A percentile compares a stretch with the other conserved stretches of the same genome.
phyloP scores from a whole-genome alignment of 2,797 vertebrate genomes.

The Thalassophryne amazonica region DNA sequence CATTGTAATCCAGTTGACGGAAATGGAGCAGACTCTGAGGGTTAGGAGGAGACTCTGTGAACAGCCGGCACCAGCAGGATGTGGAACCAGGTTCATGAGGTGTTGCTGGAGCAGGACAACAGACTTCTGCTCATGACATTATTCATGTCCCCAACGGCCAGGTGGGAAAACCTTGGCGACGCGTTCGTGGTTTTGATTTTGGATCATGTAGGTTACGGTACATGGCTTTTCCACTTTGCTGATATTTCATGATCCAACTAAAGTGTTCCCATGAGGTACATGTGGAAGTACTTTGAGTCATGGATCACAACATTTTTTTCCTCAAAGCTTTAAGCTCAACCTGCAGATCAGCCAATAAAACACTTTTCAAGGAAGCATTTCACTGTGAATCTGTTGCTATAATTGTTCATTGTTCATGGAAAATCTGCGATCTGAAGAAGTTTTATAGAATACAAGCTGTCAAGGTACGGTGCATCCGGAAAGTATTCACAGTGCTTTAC shows the following conservation, averaged over 20 bases:
- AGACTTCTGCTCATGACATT: slow-evolving; percentile 55
- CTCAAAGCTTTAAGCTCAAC: not conserved
- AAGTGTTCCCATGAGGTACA: slow-evolving; percentile 13
- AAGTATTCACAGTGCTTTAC: too few species aligned
- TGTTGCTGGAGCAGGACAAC: slow-evolving; percentile 70
- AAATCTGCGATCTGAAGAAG: too few species aligned
- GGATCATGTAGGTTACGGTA: not conserved
- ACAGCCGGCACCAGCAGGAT: slow-evolving; percentile 48
- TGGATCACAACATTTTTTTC: not conserved
- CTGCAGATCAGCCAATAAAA: not conserved
- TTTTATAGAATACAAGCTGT: too few species aligned
- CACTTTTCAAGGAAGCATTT: too few species aligned
- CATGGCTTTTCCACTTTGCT: slow-evolving; percentile 46
- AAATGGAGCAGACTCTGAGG: slow-evolving; percentile 35
- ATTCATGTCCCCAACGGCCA: slow-evolving; percentile 19
- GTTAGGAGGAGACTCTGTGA: slow-evolving; percentile 28
- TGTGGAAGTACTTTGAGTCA: not conserved
- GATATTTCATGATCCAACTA: slow-evolving; percentile 24
- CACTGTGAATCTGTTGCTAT: too few species aligned
- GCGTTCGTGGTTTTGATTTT: slow-evolving; percentile 38
- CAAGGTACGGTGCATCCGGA: too few species aligned
- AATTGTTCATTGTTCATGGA: too few species aligned
- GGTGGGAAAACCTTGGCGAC: slow-evolving; percentile 6
- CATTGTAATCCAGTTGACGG: slow-evolving; percentile 33
- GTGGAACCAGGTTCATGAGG: slow-evolving; percentile 61